These are phyloP conservation scores for Melozone crissalis DNA, from an alignment of 2,113 vertebrate genomes.

Conservation along the genomic window DNA sequence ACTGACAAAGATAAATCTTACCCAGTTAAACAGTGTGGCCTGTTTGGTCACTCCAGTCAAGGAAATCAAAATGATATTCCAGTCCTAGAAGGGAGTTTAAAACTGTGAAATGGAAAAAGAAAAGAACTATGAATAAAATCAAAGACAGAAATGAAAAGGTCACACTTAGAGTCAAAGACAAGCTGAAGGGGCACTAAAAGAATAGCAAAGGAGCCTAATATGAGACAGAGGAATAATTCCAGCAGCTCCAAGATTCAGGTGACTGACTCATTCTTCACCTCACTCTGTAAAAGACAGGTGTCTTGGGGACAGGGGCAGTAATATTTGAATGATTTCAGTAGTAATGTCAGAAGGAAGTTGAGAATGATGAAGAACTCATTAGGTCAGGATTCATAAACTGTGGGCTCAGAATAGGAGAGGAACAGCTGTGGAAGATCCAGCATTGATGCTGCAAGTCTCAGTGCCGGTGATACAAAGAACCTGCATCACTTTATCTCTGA, in stretches of 20 bases:
- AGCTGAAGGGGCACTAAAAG: background rate
- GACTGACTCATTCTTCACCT: background rate
- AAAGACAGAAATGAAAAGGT: background rate
- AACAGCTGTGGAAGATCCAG: background rate
- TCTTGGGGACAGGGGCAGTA: background rate
- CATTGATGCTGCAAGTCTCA: background rate
- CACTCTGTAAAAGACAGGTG: background rate
- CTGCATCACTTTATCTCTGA: background rate
- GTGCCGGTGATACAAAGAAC: background rate
- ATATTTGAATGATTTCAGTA: background rate
- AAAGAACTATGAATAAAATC: conserved; percentile 15
- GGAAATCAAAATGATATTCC: background rate
- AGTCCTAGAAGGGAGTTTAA: background rate
- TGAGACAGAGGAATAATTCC: background rate
- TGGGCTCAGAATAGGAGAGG: background rate
- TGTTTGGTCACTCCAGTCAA: background rate
- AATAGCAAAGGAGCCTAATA: background rate
- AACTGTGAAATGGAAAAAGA: background rate
- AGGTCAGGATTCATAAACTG: background rate
- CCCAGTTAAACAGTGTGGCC: background rate
- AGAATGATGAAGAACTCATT: background rate
- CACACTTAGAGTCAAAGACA: background rate
- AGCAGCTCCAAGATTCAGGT: background rate
- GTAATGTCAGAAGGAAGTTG: background rate
- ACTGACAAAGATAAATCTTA: background rate